Percentiles rank a stretch among this genome's conserved stretches.
These are phyloP conservation scores for Leptopilina drosophilae DNA, from an alignment of 2,888 invertebrate species.

Conservation along the genomic window DNA sequence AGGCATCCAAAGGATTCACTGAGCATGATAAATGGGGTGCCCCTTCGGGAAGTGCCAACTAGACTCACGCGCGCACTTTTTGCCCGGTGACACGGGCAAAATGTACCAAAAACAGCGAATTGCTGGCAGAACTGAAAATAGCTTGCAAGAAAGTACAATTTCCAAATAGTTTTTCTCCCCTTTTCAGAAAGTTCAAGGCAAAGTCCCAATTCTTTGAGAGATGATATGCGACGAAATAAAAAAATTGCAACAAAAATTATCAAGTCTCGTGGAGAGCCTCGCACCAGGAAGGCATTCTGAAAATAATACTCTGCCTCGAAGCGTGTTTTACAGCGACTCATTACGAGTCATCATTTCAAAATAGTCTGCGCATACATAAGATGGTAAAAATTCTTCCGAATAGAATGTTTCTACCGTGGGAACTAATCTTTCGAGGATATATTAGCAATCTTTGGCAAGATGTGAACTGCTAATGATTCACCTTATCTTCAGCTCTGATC, in stretches of 20 bases:
- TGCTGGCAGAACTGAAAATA: too few relatives aligned
- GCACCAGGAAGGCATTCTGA: conserved; percentile 17
- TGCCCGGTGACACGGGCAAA: conserved; percentile 58
- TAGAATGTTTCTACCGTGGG: conserved; percentile 29
- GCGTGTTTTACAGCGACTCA: conserved; percentile 15
- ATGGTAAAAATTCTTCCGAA: conserved; percentile 21
- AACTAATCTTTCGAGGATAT: conserved; percentile 14
- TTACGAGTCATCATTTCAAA: conserved; percentile 27
- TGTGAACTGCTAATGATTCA: conserved; percentile 32
- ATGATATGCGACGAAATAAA: background rate
- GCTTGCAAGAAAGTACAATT: too few relatives aligned
- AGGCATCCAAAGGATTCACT: conserved; percentile 68
- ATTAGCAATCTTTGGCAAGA: conserved; percentile 18
- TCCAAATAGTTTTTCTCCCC: too few relatives aligned
- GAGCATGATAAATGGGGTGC: conserved; percentile 74
- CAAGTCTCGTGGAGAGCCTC: conserved; percentile 5
- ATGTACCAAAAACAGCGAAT: too few relatives aligned
- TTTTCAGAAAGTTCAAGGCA: background rate
- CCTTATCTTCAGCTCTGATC: conserved; percentile 21
- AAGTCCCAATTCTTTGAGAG: too few relatives aligned
- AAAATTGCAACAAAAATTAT: conserved; percentile 21
- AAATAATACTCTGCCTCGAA: conserved; percentile 9
- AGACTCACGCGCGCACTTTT: conserved; percentile 37
- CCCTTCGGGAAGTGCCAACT: conserved; percentile 60
- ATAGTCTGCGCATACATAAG: conserved; percentile 15